Base-by-base conservation (phyloP, 2,113 vertebrate species). In the Callipepla californica region DNA sequence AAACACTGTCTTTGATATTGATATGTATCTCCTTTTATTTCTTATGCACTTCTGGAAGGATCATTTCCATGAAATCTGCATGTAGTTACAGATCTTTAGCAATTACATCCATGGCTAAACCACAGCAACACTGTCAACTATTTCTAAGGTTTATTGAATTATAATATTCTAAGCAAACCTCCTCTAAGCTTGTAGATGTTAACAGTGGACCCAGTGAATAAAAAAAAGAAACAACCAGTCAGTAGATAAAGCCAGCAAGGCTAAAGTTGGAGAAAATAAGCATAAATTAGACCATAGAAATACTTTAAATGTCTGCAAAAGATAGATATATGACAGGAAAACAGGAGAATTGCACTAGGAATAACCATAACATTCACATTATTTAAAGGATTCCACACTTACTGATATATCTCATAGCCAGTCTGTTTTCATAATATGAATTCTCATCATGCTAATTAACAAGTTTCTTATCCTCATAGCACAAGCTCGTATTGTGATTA, bases 41-140 rank as follows among this genome's bases (percentile, higher is more conserved):
- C 78, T 80, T 25, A 21, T 13, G 38, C 45, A 50, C 34, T 62
- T 80, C 38, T 65, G 59, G 13, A 4, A 78, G 66, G 45, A 75
- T 51, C 66, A 93, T 81, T 90, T 86, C 91, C 69, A 80, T 87
- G 28, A 93, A 92, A 80, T 89, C 51, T 93, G 90, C 47, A 19
- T 86, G 40, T 53, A 34, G 38, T 55, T 75, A 65, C 84, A 91
- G 13, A 51, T 26, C 50, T n/a, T 40, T 32, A 86, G 73, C 40
- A 92, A 95, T 62, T 48, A 17, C 62, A 42, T 82, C 77, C 48
- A 66, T 55, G 86, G 57, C 87, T n/a, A 58, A 88, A 79, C 30
- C 51, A 36, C 44, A 67, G 55, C 13, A 82, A 75, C 93, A 80
- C 68, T 69, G 7, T 75, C 55, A 93, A 75, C 40, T 63, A 26